Evolutionary conservation across 2,113 vertebrate genomes (phyloP).

Genomic region (Galemys pyrenaicus): DNA sequence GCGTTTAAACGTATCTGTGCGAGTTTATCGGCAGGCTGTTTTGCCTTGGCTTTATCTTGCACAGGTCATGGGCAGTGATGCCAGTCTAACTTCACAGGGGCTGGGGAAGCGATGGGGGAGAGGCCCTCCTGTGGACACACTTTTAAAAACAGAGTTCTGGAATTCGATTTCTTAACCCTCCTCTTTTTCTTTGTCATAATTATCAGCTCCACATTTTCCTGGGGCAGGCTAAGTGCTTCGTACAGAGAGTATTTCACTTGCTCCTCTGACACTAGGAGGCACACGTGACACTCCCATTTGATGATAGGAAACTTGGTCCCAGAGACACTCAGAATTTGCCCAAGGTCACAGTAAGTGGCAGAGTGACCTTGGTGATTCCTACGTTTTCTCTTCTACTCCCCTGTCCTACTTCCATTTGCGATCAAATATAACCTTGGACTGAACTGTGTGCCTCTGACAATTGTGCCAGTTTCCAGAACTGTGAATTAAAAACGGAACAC

Average conservation of each 20-base stretch:
- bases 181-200: background rate
- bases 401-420: background rate
- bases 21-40: background rate
- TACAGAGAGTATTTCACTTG: background rate
- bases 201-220: background rate
- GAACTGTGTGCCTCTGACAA: background rate
- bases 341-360: background rate
- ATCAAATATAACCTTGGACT: background rate
- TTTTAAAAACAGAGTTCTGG: background rate
- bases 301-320: background rate
- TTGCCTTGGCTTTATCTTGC: background rate
- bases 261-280: background rate
- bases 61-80: background rate
- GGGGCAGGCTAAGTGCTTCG: background rate
- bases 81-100: background rate
- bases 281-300: background rate
- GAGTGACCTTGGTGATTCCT: background rate
- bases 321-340: background rate
- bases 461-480: background rate
- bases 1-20: background rate
- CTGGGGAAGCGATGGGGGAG: background rate
- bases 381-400: background rate
- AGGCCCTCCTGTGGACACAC: background rate
- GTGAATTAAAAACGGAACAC: background rate
- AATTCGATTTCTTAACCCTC: background rate